Evolutionary conservation across 2,797 vertebrate species (phyloP), one percentile per base, ranked within the genome.

Genomic region (Lophius americanus): DNA sequence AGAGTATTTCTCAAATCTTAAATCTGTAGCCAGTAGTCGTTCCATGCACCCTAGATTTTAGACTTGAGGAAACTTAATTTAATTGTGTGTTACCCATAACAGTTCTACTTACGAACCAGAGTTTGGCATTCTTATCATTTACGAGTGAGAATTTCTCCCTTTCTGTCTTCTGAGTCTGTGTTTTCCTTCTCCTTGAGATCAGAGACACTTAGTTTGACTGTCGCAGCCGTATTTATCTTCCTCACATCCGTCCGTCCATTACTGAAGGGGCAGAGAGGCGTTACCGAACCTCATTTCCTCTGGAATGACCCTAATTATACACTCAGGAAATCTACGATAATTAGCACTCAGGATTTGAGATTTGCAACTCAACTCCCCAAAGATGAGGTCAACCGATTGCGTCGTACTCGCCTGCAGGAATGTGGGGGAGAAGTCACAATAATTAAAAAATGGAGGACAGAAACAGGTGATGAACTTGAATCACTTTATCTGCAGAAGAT

Each of bases 221-320:
- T 0, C 11, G 66, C 57, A 9, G 57, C 50, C 61, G 42, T 58
- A 32, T 68, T 60, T 51, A 63, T 72, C 74, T 23, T 59, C 65
- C 42, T 1, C 53, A 39, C 62, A 1, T 54, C 68, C 51, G 2
- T 66, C 64, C 6, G 7, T 73, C 56, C 57, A 51, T 76, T 48
- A 68, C 13, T 2, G n/a, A 53, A 3, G 59, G 42, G 51, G 57
- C 59, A 47, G 49, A 37, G 62, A 82, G 65, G 60, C 60, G 41
- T 76, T 41, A 35, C 69, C 46, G 70, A 59, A 76, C 75, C 74
- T 85, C 65, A 84, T 89, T 81, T 84, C 55, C 69, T 86, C 60
- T 54, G 35, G 54, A 83, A 76, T 82, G 79, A 87, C 82, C 81
- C 70, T 88, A 84, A 85, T 85, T 87, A 81, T 66, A 69, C 38